These are phyloP conservation scores for Drosophila kepulauana DNA, from an alignment of 1,140 invertebrate species.

Conservation along the genomic window DNA sequence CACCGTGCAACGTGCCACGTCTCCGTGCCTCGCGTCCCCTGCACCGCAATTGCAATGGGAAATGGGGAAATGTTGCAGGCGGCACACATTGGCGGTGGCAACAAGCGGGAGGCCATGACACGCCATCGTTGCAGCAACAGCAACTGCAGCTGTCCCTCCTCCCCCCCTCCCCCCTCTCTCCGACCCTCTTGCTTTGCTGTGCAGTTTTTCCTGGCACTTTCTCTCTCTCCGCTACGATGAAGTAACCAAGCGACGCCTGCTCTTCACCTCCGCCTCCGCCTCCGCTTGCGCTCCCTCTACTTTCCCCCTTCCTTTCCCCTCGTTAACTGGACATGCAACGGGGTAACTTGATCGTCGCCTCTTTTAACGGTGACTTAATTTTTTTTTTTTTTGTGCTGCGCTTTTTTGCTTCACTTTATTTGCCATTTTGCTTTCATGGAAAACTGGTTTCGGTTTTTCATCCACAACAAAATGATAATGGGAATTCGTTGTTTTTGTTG, in stretches of 20 bases:
- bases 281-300: not conserved
- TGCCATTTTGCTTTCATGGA: slow-evolving; percentile 55
- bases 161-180: not conserved
- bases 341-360: slow-evolving; percentile 52
- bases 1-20: not conserved
- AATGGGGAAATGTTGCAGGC: slow-evolving; percentile 73
- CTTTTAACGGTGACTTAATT: slow-evolving; percentile 72
- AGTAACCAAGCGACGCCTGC: slow-evolving; percentile 61
- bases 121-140: slow-evolving; percentile 56
- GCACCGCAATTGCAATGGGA: slow-evolving; percentile 62
- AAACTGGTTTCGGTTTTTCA: slow-evolving; percentile 73
- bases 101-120: slow-evolving; percentile 45
- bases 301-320: not conserved
- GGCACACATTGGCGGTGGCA: not conserved
- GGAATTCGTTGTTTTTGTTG: slow-evolving; percentile 29
- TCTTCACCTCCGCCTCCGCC: slow-evolving; percentile 9
- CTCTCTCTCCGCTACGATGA: slow-evolving; percentile 70
- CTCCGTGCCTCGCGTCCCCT: not conserved
- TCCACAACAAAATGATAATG: slow-evolving; percentile 52
- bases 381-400: slow-evolving; percentile 1
- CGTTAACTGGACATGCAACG: slow-evolving; percentile 28
- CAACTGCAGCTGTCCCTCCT: slow-evolving; percentile 13
- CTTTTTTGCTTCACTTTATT: slow-evolving; percentile 27
- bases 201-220: slow-evolving; percentile 77
- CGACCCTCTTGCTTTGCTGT: not conserved